A percentile compares a stretch with the other conserved stretches of the same genome.
phyloP scores from a whole-genome alignment of 2,888 invertebrate species.

The Rhogogaster chlorosoma region DNA sequence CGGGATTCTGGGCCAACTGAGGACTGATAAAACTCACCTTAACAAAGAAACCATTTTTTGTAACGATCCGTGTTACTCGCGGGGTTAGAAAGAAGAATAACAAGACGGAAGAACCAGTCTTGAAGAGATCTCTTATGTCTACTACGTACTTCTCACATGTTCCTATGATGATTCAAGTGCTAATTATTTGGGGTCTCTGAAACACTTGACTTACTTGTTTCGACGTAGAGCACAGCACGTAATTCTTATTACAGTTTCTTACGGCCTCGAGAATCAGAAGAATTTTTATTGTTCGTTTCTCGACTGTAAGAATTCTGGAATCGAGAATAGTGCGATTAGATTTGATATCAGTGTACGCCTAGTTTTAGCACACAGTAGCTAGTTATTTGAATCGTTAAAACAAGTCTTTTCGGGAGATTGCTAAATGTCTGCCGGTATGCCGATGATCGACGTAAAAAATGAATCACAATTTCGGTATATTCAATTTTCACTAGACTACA shows the following conservation, averaged over 20 bases:
- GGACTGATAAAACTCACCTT: constrained; percentile 31
- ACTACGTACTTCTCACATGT: constrained; percentile 25
- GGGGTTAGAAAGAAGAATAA: constrained; percentile 20
- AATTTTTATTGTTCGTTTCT: not conserved
- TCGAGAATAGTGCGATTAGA: not conserved
- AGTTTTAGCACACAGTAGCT: constrained; percentile 39
- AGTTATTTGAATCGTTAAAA: not conserved
- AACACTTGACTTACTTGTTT: constrained; percentile 41
- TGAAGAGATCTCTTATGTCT: constrained; percentile 1
- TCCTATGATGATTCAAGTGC: constrained; percentile 42
- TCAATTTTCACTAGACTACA: not conserved
- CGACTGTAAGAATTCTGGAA: constrained; percentile 2
- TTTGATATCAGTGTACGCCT: not conserved
- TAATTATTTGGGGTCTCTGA: constrained; percentile 38
- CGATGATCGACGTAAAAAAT: not conserved
- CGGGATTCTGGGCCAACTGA: constrained; percentile 40
- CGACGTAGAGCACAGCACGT: constrained; percentile 21
- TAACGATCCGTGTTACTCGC: not conserved
- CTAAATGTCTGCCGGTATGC: not conserved
- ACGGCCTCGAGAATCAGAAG: not conserved
- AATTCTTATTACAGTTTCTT: constrained; percentile 9
- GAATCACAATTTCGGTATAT: not conserved
- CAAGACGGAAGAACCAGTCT: constrained; percentile 20
- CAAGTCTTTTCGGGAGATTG: not conserved
- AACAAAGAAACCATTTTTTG: constrained; percentile 11